Evolutionary conservation across 2,797 vertebrate genomes (phyloP).

Genomic region (Gymnoscopelus microlampas): DNA sequence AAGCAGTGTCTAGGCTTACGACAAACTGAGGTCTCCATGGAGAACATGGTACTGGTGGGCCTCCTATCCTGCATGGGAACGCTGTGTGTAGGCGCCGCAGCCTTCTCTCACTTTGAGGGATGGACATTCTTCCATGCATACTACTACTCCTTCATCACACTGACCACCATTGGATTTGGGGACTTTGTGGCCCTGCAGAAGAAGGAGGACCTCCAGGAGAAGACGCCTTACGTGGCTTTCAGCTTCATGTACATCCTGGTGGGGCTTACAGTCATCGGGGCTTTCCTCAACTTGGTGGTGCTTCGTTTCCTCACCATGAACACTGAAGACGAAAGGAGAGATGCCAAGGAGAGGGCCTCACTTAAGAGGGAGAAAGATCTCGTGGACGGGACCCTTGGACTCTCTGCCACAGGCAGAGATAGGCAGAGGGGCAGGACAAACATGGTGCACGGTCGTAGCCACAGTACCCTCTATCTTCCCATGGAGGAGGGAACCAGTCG

Average conservation of each 20-base stretch:
- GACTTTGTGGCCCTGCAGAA: constrained; percentile 98
- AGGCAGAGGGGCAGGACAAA: constrained; percentile 65
- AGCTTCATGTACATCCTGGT: constrained; percentile 98
- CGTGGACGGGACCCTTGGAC: constrained; percentile 66
- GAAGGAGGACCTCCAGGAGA: constrained; percentile 94
- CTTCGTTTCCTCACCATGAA: constrained; percentile 95
- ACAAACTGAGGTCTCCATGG: constrained; percentile 89
- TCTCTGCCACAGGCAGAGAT: constrained; percentile 39
- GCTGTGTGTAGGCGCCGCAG: constrained; percentile 89
- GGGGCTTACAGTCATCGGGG: constrained; percentile 94
- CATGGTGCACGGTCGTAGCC: constrained; percentile 70
- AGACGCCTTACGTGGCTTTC: constrained; percentile 93
- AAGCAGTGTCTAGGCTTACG: constrained; percentile 90
- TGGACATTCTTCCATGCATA: constrained; percentile 99
- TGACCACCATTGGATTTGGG: constrained; percentile 97
- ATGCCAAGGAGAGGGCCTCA: constrained; percentile 86
- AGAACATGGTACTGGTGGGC: constrained; percentile 96
- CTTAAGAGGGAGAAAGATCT: constrained; percentile 82
- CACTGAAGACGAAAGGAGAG: constrained; percentile 86
- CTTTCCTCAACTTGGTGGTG: constrained; percentile 96
- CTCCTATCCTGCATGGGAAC: constrained; percentile 94
- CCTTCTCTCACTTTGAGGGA: constrained; percentile 94
- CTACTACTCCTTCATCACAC: constrained; percentile 98
- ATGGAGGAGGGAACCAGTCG: constrained; percentile 89
- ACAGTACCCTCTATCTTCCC: constrained; percentile 85